These are phyloP conservation scores for Glareola pratincola DNA, from an alignment of 2,113 vertebrate species.

Conservation along the genomic window DNA sequence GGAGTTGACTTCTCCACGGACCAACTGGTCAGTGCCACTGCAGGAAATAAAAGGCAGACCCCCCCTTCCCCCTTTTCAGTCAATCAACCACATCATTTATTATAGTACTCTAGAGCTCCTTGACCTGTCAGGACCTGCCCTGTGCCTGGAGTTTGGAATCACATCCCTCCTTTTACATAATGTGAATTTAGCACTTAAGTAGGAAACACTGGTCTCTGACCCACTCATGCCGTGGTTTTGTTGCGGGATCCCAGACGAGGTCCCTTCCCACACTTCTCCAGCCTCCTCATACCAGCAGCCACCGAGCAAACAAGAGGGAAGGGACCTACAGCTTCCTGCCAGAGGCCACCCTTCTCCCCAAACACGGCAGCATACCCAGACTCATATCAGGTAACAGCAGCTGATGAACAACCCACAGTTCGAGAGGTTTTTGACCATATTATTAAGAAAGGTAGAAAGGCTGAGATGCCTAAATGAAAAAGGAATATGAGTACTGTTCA, in stretches of 20 bases:
- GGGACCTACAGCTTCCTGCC: neutral
- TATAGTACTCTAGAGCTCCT: neutral
- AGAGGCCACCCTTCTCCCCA: neutral
- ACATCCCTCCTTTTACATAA: neutral
- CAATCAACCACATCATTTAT: neutral
- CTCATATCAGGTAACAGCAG: neutral
- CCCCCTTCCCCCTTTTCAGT: neutral
- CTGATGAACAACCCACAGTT: neutral
- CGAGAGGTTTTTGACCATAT: neutral
- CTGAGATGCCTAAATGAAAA: neutral
- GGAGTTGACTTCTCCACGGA: neutral
- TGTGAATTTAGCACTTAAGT: neutral
- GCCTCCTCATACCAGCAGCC: neutral
- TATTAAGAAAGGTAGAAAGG: neutral
- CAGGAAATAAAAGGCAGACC: neutral
- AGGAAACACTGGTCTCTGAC: neutral
- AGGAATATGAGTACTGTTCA: neutral
- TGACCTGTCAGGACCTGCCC: neutral
- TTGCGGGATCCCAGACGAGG: neutral
- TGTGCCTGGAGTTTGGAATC: neutral
- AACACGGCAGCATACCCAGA: neutral
- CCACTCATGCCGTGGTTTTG: neutral
- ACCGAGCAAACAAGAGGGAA: neutral
- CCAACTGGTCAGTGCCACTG: neutral
- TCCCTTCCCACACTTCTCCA: neutral